A percentile compares a stretch with the other conserved stretches of the same genome.
Evolutionary conservation across 2,113 vertebrate genomes (phyloP).

Genomic region (Thryonomys swinderianus): DNA sequence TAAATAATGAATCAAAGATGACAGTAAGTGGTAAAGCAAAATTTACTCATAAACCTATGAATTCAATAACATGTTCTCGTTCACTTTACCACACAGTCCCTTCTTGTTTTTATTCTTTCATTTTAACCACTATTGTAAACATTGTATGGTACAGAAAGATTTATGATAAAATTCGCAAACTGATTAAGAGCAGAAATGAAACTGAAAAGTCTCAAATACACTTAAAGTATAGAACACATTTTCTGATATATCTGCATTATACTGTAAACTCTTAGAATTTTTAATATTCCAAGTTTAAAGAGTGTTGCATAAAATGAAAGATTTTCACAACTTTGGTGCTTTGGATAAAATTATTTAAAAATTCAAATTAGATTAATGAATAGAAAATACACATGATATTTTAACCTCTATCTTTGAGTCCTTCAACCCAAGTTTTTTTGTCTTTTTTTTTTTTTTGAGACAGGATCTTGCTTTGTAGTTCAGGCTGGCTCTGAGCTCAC

Average conservation of each 20-base stretch:
- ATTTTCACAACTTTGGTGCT: neutral
- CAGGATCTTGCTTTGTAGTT: no score
- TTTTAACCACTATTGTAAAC: neutral
- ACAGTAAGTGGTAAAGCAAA: neutral
- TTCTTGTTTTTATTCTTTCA: neutral
- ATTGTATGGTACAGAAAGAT: neutral
- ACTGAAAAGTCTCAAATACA: neutral
- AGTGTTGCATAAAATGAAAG: neutral
- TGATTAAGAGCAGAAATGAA: neutral
- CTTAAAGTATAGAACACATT: neutral
- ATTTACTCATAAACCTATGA: neutral
- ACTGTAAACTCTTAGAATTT: slow-evolving; percentile 2
- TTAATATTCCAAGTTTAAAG: neutral
- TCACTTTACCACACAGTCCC: neutral
- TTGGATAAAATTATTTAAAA: slow-evolving; percentile 16
- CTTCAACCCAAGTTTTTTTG: neutral
- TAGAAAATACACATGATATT: neutral
- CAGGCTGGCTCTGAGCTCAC: no score
- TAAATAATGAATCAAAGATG: slow-evolving; percentile 2
- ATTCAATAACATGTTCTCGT: neutral
- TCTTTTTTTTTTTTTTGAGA: no score
- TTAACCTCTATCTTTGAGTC: neutral
- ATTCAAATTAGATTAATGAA: slow-evolving; percentile 13
- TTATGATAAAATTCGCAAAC: neutral
- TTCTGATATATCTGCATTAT: neutral